Percentiles rank a stretch among this genome's conserved stretches.
Evolutionary conservation across 64 coral and sea anemone species (phyloP).

Genomic region (Porites lutea): DNA sequence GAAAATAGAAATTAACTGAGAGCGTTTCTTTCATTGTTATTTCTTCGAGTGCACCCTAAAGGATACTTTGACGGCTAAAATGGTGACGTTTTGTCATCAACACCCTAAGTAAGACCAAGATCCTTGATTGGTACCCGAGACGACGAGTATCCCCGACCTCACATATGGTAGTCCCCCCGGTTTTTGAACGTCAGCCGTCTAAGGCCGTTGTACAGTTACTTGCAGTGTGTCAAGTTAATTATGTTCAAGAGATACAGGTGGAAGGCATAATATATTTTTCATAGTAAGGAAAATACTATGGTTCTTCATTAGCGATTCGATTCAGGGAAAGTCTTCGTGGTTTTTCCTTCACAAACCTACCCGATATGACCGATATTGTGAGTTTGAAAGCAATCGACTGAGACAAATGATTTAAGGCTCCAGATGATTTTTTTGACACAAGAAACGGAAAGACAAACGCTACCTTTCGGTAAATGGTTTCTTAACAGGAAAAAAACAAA

Average conservation of each 20-base stretch:
- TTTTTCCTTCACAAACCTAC: conserved; percentile 17
- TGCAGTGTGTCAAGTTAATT: not conserved
- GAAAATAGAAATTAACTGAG: conserved; percentile 6
- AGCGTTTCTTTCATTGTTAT: not conserved
- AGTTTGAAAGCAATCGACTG: not conserved
- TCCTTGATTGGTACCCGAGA: too few species aligned
- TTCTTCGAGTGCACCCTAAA: too few species aligned
- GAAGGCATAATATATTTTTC: not conserved
- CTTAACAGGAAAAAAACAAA: too few species aligned
- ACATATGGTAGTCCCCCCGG: conserved; percentile 3
- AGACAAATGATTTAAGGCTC: too few species aligned
- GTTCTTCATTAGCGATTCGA: conserved; percentile 3
- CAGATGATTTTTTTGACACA: too few species aligned
- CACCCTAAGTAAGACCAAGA: too few species aligned
- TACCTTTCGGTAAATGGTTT: too few species aligned
- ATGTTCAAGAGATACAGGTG: conserved; percentile 13
- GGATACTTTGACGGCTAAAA: not conserved
- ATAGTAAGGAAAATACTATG: conserved; percentile 13
- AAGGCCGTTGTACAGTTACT: conserved; percentile 6
- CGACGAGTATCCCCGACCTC: conserved; percentile 8
- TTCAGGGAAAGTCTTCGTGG: not conserved
- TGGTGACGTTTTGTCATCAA: not conserved
- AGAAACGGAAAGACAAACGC: too few species aligned
- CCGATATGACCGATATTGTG: not conserved
- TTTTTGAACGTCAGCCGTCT: conserved; percentile 2